Base-by-base conservation (phyloP, 37 sponge, comb jelly and placozoan species). In the Amphimedon queenslandica region DNA sequence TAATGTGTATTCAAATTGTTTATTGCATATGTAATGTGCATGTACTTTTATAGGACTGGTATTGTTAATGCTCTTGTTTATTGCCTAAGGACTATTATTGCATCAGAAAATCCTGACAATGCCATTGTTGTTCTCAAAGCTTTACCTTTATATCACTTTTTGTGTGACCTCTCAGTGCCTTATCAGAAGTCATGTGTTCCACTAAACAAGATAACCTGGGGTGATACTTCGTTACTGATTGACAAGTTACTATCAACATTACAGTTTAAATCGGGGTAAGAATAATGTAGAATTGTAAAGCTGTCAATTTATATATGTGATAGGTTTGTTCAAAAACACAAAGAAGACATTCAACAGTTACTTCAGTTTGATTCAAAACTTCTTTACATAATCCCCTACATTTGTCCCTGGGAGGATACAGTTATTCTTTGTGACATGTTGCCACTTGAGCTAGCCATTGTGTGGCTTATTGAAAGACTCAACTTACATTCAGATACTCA, bases 371-470 rank as follows among this genome's bases (percentile, higher is more conserved):
- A 79, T 37, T 64, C 70, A 5, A 40, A 63, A 1, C 20, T 71
- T 39, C 42, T 69, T n/a, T 64, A 33, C 18, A 42, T 37, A 31
- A 32, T 79, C 32, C 42, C 70, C 4, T 79, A 31, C 37, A 41
- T 79, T 36, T 79, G 80, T n/a, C 80, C 80, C 25, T 37, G 23
- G 1, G 25, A 60, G 24, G 65, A 79, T 16, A 42, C 70, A 28
- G 18, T 1, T 3, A 16, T 4, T 1, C 33, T 79, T n/a, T 61
- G 70, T 63, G 43, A 30, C 3, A 27, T 20, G 2, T 31, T 79
- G 36, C 65, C 80, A 42, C 38, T 47, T 0, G 8, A 61, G 25
- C 0, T 79, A 21, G 41, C 80, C 28, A 58, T 63, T 63, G 64
- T 71, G 5, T 77, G 67, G 66, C 16, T 66, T 5, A 51, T 27